Evolutionary conservation across 2,888 invertebrate species (phyloP).

Genomic region (Tenthredo scrophulariae): DNA sequence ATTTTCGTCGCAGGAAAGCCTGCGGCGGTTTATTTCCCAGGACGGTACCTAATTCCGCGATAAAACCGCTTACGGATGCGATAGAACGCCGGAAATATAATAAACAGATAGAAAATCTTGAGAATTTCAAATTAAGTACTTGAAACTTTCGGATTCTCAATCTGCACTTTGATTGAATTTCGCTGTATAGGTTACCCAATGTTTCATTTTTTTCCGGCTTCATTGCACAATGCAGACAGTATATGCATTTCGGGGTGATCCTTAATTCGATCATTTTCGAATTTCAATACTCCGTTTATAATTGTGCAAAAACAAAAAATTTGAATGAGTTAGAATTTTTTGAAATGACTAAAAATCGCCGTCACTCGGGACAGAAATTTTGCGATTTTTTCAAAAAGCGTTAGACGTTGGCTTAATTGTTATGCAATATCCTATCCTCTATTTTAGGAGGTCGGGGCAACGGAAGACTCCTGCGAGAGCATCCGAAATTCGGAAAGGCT

Average conservation of each 20-base stretch:
- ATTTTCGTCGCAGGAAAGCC: not conserved
- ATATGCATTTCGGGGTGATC: no score
- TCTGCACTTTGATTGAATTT: not conserved
- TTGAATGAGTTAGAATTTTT: no score
- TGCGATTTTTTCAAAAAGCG: not conserved
- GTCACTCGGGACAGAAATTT: no score
- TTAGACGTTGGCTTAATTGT: not conserved
- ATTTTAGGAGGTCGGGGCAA: slow-evolving; percentile 46
- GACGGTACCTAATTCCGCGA: slow-evolving; percentile 14
- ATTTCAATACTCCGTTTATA: no score
- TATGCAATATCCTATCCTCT: not conserved
- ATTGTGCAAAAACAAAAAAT: no score
- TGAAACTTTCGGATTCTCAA: not conserved
- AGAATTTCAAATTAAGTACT: not conserved
- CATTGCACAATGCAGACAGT: no score
- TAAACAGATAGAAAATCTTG: not conserved
- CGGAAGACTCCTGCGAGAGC: slow-evolving; percentile 44
- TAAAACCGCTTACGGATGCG: not conserved
- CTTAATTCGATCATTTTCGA: no score
- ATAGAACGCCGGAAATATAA: not conserved
- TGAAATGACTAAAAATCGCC: no score
- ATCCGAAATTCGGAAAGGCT: slow-evolving; percentile 52
- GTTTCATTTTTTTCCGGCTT: no score
- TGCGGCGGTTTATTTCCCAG: not conserved
- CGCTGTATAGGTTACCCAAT: not conserved